phyloP scores from a whole-genome alignment of 2,888 invertebrate species.

The Drosophila merina region DNA sequence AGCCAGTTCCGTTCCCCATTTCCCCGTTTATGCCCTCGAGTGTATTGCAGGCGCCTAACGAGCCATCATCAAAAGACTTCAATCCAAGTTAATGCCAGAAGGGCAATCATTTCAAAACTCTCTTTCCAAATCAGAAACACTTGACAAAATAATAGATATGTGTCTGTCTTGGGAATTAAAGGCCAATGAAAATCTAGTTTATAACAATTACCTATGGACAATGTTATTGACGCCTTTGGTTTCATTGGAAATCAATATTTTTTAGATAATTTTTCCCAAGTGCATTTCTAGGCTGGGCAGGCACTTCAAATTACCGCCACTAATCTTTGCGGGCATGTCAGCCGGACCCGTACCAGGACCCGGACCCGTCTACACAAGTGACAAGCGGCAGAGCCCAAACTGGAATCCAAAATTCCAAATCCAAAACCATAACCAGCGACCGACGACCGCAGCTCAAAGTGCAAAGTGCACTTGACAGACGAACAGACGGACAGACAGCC shows the following conservation, averaged over 20 bases:
- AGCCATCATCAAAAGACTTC: constrained; percentile 36
- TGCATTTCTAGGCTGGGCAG: constrained; percentile 22
- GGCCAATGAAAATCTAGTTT: neutral
- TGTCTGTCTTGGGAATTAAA: no score
- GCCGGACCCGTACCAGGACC: constrained; percentile 17
- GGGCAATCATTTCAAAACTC: constrained; percentile 3
- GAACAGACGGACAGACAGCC: neutral
- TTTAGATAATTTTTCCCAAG: constrained; percentile 6
- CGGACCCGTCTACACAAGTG: constrained; percentile 1
- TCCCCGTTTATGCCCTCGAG: neutral
- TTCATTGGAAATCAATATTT: neutral
- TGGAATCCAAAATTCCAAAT: constrained; percentile 5
- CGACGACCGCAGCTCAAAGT: constrained; percentile 42
- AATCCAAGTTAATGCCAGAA: constrained; percentile 22
- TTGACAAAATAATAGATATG: neutral
- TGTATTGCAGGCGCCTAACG: constrained; percentile 37
- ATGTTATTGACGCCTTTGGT: neutral
- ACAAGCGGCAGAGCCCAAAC: constrained; percentile 1
- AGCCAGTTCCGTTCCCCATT: constrained; percentile 14
- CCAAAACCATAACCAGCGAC: constrained; percentile 13
- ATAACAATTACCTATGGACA: neutral
- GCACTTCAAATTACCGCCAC: constrained; percentile 43
- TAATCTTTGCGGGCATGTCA: constrained; percentile 39
- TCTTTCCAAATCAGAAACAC: constrained; percentile 2
- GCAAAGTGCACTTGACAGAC: constrained; percentile 63